Evolutionary conservation across 1,140 invertebrate species (phyloP), one percentile per base, ranked within the genome.

Genomic region (Drosophila ambigua): DNA sequence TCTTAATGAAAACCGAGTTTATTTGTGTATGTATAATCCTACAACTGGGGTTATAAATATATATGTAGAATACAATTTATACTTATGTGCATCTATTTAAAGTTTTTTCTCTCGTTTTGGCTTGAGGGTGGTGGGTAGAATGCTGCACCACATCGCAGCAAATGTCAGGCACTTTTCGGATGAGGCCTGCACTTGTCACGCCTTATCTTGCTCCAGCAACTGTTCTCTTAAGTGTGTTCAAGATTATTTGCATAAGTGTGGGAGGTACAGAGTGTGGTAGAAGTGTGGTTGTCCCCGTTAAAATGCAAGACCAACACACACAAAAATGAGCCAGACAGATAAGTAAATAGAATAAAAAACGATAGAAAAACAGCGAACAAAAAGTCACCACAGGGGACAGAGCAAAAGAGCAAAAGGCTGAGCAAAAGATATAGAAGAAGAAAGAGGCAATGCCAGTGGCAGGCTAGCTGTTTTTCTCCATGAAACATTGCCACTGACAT

Each of bases 181-280:
- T 75, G 61, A 66, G 58, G 64, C 77, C 77, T 87, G 73, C 82
- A 84, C 77, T 87, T 85, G 81, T 85, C 81, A 85, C 81, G 79
- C 73, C 77, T 84, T 81, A 69, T 83, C 71, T 68, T 78, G 57
- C 54, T 50, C 49, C 60, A 48, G 39, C 28, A 20, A 16, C 24
- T 59, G 59, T 65, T 44, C 35, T 46, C 9, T 44, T 31, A 35
- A n/a, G 26, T 79, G 46, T 54, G 41, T 54, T 53, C 23, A 55
- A 55, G 57, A 69, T 59, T 81, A 77, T 80, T 72, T 82, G 60
- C 78, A 77, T 69, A 64, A 54, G 15, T 35, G 20, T 51, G 52
- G 23, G 31, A 3, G 31, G 0, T 9, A 53, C 16, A 24, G 11
- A 9, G 31, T 9, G 41, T 68, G 8, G 8, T 54, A 41, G 58